phyloP scores from a whole-genome alignment of 2,888 invertebrate species.

The Neria commutata region DNA sequence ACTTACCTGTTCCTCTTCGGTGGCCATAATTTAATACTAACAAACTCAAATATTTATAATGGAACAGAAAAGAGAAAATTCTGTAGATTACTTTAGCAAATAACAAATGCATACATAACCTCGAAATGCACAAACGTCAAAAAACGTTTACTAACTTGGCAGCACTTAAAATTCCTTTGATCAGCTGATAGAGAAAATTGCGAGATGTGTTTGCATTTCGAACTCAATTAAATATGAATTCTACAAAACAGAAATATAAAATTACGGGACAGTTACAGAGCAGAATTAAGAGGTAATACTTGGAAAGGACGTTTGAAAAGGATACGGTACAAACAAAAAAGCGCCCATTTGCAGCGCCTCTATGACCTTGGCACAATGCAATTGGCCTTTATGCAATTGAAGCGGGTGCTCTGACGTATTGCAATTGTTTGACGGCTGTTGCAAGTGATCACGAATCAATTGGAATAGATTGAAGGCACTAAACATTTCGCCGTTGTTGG shows the following conservation, averaged over 20 bases:
- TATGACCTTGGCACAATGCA: constrained; percentile 61
- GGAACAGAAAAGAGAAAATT: background rate
- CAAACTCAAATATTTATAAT: background rate
- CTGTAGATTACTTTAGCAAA: too few relatives aligned
- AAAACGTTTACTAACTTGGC: background rate
- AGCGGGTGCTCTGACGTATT: constrained; percentile 2
- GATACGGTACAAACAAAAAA: constrained; percentile 65
- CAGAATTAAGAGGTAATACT: too few relatives aligned
- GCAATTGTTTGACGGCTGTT: constrained; percentile 17
- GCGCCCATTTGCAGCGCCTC: constrained; percentile 60
- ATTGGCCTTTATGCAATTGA: constrained; percentile 57
- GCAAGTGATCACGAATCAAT: constrained; percentile 47
- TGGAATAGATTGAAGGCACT: constrained; percentile 74
- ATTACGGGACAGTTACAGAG: too few relatives aligned
- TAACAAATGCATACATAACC: constrained; percentile 13
- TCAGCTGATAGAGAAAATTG: too few relatives aligned
- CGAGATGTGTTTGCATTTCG: background rate
- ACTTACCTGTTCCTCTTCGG: constrained; percentile 59
- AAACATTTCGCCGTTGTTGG: constrained; percentile 89
- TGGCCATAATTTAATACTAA: constrained; percentile 45
- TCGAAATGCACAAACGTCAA: constrained; percentile 16
- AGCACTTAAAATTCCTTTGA: background rate
- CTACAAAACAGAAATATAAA: too few relatives aligned
- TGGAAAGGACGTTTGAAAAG: constrained; percentile 50
- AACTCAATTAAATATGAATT: too few relatives aligned